Conservation (phyloP, 2,888 invertebrate species). For the Ferrisia virgata region DNA sequence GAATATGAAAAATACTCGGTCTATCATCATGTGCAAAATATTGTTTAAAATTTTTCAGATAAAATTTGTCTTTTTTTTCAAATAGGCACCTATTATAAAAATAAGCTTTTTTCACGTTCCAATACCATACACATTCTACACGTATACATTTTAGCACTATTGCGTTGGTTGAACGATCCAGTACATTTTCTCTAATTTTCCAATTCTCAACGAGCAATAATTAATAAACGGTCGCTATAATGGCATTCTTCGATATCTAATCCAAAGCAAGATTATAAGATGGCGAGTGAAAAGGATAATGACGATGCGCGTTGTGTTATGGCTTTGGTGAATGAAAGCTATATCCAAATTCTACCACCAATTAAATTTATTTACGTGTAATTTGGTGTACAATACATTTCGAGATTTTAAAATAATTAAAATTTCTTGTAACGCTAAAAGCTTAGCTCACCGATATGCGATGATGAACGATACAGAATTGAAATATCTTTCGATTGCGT, state of each 20-base stretch:
- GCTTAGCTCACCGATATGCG: not conserved
- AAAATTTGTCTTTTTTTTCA: not conserved
- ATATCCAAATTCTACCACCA: not conserved
- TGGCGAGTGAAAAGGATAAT: not conserved
- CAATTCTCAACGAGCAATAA: not conserved
- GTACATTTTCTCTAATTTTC: not conserved
- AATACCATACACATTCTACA: too few relatives aligned
- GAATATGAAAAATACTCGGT: not conserved
- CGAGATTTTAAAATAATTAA: constrained; percentile 1
- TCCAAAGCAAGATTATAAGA: not conserved
- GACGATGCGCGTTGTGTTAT: not conserved
- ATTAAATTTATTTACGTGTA: not conserved
- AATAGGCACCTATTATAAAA: not conserved
- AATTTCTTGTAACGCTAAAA: not conserved
- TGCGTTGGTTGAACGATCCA: not conserved
- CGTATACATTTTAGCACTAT: too few relatives aligned
- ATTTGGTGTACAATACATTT: not conserved
- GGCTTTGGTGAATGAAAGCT: not conserved
- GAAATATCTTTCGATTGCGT: not conserved
- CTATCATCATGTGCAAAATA: not conserved
- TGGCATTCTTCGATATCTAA: not conserved
- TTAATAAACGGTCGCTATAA: not conserved
- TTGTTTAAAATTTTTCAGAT: not conserved
- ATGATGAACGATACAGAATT: not conserved
- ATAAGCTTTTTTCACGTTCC: not conserved